A percentile compares a stretch with the other conserved stretches of the same genome.
Evolutionary conservation across 2,797 vertebrate genomes (phyloP).

Genomic region (Aphelocoma californica): DNA sequence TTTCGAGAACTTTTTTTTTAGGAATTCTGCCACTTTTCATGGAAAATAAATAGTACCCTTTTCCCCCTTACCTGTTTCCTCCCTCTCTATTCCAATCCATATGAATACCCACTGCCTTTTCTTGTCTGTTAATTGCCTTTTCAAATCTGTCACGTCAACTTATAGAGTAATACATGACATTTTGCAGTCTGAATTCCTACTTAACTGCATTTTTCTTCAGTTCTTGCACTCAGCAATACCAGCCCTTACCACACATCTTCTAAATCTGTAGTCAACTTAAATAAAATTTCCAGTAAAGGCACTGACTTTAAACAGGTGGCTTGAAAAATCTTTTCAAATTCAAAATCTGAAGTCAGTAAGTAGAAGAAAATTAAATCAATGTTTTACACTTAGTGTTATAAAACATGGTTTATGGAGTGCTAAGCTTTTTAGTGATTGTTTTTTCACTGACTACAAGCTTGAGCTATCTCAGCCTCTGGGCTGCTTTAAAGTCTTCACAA

Average conservation of each 20-base stretch:
- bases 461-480: background rate
- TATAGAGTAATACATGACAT: background rate
- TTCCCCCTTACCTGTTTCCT: background rate
- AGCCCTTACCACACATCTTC: background rate
- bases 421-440: background rate
- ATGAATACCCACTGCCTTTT: background rate
- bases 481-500: background rate
- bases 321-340: background rate
- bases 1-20: background rate
- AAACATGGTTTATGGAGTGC: background rate
- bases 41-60: background rate
- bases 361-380: conserved; percentile 1
- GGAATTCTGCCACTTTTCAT: background rate
- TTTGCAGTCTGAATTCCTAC: background rate
- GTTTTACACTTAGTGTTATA: background rate
- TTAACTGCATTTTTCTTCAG: background rate
- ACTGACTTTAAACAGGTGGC: background rate
- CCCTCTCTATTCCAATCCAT: background rate
- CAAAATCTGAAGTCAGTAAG: background rate
- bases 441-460: background rate
- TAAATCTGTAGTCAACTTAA: background rate
- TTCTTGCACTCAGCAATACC: background rate
- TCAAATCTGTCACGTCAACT: background rate
- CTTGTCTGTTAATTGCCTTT: background rate
- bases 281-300: background rate